Evolutionary conservation across 2,113 vertebrate genomes (phyloP), one percentile per base, ranked within the genome.

Genomic region (Dissostichus mawsoni): DNA sequence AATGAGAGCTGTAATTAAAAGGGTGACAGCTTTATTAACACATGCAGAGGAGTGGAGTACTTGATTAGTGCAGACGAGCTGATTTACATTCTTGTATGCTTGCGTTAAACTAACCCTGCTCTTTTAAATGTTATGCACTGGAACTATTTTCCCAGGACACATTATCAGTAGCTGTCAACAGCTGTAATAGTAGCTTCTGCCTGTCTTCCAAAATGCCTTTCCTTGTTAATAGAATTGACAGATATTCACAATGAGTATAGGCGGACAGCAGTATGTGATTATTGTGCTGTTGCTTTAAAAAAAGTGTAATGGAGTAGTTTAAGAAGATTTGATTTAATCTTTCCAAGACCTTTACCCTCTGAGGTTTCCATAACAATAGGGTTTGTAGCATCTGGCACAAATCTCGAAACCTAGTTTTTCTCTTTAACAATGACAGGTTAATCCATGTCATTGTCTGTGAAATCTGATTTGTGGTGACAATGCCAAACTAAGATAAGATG

Each of bases 1-100:
- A 78, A 87, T 51, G 57, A 84, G 75, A 25, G 62, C 53, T 72
- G 78, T 74, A 90, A 92, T 92, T 93, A 92, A 86, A 78, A 77
- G 59, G 82, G 84, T 88, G 90, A 87, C 90, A 92, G 90, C 77
- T 91, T 91, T 81, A 88, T 91, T 90, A 89, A 90, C 82, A 87
- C 82, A 55, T 83, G 87, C 86, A 64, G 84, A 74, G 67, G 64
- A 81, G 85, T 66, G 64, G 69, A 69, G 81, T 74, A 58, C 84
- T 81, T 88, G 81, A 90, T 89, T 83, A 89, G 63, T 51, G 50
- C 25, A 67, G 85, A 90, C 74, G 67, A n/a, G 53, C 77, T 86
- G 72, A 86, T 89, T 87, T 90, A 78, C 83, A 76, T 89, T 73
- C 48, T 36, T 48, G 48, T 52, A 47, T 29, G n/a, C 58, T 56